Evolutionary conservation across 2,888 invertebrate species (phyloP), one percentile per base, ranked within the genome.

Genomic region (Epinotia nisella): DNA sequence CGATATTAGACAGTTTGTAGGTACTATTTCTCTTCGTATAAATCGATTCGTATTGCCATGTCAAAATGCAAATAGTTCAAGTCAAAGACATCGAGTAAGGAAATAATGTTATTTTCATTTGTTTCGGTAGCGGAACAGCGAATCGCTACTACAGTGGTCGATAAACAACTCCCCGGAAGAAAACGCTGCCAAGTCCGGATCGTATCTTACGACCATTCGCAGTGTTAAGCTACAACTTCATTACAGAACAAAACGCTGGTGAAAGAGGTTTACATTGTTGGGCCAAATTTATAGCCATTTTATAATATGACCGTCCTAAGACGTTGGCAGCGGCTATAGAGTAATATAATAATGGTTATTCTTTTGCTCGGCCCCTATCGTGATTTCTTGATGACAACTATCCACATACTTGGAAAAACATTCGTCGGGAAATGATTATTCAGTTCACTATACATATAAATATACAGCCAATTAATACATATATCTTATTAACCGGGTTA

Each of bases 181-280:
- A 56, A 69, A 45, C 41, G 49, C 21, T 75, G 77, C 77, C 77
- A 77, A 76, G 68, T 68, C 64, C 66, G 64, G 71, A 76, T 76
- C 74, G 70, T 70, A 70, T 41, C 68, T 75, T 69, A 74, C 71
- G 56, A 64, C 59, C 24, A 64, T 70, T 68, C 68, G 55, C 68
- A 61, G 71, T 75, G 5, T 75, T 74, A 69, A 65, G 65, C 60
- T 56, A 73, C 70, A 68, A 74, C 70, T 68, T 71, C 56, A 75
- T 75, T 74, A 62, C 64, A 41, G 17, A 71, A 69, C 67, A 67
- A 56, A 72, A 71, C 45, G 61, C 51, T 68, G 56, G 67, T 41
- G 66, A 45, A 53, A 67, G 45, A 45, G 7, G 55, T 58, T 71
- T 65, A 51, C 49, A 58, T 21, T 56, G 58, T 70, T 56, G 21